phyloP scores from a whole-genome alignment of 1,140 invertebrate species.

The Oreohelix idahoensis region DNA sequence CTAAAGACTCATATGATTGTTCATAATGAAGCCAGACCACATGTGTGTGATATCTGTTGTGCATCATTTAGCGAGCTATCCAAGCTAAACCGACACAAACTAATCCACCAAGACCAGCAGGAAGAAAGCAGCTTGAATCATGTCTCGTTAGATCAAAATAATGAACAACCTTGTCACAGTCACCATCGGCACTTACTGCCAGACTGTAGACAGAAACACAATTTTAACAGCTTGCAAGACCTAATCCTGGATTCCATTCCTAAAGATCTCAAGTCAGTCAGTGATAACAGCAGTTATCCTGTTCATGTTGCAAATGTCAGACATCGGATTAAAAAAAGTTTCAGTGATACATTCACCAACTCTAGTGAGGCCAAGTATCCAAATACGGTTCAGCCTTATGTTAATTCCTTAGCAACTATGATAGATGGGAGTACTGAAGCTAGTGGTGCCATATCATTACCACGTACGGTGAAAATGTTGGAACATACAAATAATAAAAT shows the following conservation, averaged over 20 bases:
- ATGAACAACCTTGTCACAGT: neutral
- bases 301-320: neutral
- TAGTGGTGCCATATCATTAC: neutral
- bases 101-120: neutral
- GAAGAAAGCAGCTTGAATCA: neutral
- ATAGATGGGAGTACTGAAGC: neutral
- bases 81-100: slow-evolving; percentile 14
- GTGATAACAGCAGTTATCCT: neutral
- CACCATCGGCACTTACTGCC: too few relatives aligned
- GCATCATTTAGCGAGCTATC: slow-evolving; percentile 4
- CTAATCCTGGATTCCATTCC: neutral
- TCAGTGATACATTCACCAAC: neutral
- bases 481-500: neutral
- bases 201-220: neutral
- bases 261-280: neutral
- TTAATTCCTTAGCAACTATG: neutral
- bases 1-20: slow-evolving; percentile 92
- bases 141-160: neutral
- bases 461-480: neutral
- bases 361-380: neutral
- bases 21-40: slow-evolving; percentile 95
- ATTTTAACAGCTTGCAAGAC: neutral
- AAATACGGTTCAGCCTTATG: neutral
- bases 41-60: slow-evolving; percentile 87
- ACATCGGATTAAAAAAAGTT: neutral